Percentiles rank a stretch among this genome's conserved stretches.
phyloP scores from a whole-genome alignment of 2,888 invertebrate species.

The Ecliptopera silaceata region DNA sequence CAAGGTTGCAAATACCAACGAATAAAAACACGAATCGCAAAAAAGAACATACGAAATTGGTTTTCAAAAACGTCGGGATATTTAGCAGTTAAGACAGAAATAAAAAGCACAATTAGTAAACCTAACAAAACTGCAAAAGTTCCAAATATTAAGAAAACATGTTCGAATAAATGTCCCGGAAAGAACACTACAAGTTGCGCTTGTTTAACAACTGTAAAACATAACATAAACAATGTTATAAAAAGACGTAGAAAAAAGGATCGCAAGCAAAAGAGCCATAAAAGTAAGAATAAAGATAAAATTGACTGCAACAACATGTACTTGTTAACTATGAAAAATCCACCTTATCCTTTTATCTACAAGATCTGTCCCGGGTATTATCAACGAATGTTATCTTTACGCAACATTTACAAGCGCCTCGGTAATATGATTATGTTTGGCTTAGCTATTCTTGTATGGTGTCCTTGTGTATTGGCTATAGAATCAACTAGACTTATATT shows the following conservation, averaged over 20 bases:
- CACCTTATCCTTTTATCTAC: slow-evolving; percentile 7
- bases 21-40: background rate
- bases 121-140: background rate
- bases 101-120: background rate
- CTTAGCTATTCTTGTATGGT: slow-evolving; percentile 14
- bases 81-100: background rate
- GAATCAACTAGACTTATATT: background rate
- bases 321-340: background rate
- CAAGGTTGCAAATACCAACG: background rate
- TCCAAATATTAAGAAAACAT: background rate
- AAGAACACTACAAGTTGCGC: background rate
- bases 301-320: background rate
- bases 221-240: background rate
- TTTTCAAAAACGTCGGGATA: background rate
- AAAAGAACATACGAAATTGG: background rate
- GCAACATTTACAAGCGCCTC: background rate
- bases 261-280: background rate
- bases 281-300: background rate
- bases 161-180: background rate
- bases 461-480: slow-evolving; percentile 11
- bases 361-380: slow-evolving; percentile 4
- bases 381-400: background rate
- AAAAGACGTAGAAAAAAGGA: too few species aligned
- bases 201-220: background rate
- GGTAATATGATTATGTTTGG: slow-evolving; percentile 2